Percentiles rank a stretch among this genome's conserved stretches.
phyloP scores from a whole-genome alignment of 2,888 invertebrate species.

The Antheraea yamamai region DNA sequence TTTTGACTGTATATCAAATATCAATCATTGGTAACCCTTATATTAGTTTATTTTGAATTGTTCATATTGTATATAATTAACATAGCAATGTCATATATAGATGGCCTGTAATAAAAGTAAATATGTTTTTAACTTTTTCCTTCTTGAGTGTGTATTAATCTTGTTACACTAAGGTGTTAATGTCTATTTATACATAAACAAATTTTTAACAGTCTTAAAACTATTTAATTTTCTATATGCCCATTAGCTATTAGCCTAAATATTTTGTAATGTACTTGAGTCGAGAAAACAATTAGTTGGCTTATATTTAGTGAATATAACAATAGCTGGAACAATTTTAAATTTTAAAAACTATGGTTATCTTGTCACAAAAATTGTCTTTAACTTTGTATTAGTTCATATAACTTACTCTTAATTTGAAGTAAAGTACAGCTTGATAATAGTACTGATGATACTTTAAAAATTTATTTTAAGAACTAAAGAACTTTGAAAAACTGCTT shows the following conservation, averaged over 20 bases:
- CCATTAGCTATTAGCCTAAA: conserved; percentile 7
- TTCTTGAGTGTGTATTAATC: too few species aligned
- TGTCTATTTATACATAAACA: not conserved
- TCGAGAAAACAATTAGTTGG: not conserved
- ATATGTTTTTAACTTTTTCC: too few species aligned
- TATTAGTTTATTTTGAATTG: too few species aligned
- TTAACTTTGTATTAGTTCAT: not conserved
- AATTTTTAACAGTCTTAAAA: not conserved
- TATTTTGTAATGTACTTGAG: not conserved
- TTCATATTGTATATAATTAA: too few species aligned
- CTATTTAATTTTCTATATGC: not conserved
- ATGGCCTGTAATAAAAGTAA: too few species aligned
- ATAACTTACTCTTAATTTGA: not conserved
- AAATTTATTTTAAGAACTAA: too few species aligned
- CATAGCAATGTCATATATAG: too few species aligned
- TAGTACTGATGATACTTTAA: not conserved
- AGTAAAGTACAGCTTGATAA: not conserved
- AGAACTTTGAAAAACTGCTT: too few species aligned
- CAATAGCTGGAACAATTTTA: not conserved
- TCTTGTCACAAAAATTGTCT: not conserved
- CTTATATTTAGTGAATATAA: not conserved
- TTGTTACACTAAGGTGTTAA: too few species aligned
- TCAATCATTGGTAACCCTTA: too few species aligned
- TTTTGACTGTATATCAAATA: too few species aligned
- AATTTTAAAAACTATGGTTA: not conserved